These are phyloP conservation scores for Acanthoscelides obtectus DNA, from an alignment of 2,888 invertebrate species.

Conservation along the genomic window DNA sequence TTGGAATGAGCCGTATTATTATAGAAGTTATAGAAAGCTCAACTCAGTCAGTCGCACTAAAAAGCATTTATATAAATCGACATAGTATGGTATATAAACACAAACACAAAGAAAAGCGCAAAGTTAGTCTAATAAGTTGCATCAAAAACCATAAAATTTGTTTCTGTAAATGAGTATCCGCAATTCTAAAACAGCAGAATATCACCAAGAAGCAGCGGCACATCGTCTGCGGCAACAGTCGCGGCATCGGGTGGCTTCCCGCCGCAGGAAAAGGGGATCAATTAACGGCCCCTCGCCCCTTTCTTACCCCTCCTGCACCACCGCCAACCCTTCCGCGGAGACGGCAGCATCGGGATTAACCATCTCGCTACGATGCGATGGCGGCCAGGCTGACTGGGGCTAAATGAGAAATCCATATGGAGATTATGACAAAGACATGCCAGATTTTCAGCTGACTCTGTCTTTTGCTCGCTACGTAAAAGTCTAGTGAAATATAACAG, in stretches of 20 bases:
- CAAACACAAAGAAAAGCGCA: no score
- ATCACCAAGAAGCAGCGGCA: not conserved
- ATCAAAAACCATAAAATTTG: not conserved
- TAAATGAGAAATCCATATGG: slow-evolving; percentile 44
- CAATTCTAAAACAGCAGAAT: not conserved
- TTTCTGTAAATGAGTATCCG: not conserved
- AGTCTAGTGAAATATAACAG: not conserved
- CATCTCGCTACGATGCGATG: slow-evolving; percentile 23
- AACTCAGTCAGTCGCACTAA: no score
- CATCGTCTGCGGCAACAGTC: not conserved
- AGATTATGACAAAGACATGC: slow-evolving; percentile 31
- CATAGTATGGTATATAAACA: no score
- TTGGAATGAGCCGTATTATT: no score
- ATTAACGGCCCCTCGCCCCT: slow-evolving; percentile 38
- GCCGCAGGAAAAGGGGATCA: slow-evolving; percentile 38
- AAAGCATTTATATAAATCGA: no score
- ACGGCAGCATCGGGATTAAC: slow-evolving; percentile 39
- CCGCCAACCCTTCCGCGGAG: slow-evolving; percentile 26
- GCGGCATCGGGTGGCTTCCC: slow-evolving; percentile 33
- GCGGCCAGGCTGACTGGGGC: slow-evolving; percentile 9
- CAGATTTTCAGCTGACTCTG: not conserved
- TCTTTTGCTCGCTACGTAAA: not conserved
- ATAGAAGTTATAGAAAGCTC: no score
- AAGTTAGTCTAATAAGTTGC: no score
- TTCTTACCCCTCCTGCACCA: slow-evolving; percentile 25